Evolutionary conservation across 1,140 invertebrate genomes (phyloP), one percentile per base, ranked within the genome.

Genomic region (Belonocnema kinseyi): DNA sequence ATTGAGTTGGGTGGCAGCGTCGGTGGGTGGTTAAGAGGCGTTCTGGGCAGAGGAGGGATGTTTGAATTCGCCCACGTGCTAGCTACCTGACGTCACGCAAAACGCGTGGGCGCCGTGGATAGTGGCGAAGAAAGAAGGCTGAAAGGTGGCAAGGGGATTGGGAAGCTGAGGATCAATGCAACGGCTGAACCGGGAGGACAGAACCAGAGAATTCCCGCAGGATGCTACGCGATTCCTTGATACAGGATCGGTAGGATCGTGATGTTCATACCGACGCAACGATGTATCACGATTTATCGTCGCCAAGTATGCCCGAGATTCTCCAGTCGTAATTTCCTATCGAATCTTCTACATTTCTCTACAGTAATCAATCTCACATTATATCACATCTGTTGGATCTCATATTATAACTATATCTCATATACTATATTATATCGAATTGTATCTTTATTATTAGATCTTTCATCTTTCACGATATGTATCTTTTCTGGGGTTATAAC

Each of bases 21-120:
- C 76, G 17, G 52, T 54, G 61, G 50, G 6, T 72, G 52, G 66
- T 75, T 75, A 79, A 76, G 76, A 82, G 77, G 81, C 71, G 77
- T 73, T 58, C 76, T 78, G 76, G 72, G 78, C 50, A 77, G 53
- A 50, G 72, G 33, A 73, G 73, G 72, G 80, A 74, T 83, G 87
- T 88, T 88, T 88, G 83, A 86, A 84, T 86, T 89, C 88, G 88
- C 89, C 89, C 87, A 90, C 89, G 88, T 90, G 87, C 82, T 84
- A 79, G 81, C 73, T 80, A 83, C 66, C 75, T 91, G 90, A 89
- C 91, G 90, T 91, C 87, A 89, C 82, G 78, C 51, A 52, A 72
- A 84, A 88, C 77, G 82, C 83, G 89, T 88, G 85, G 88, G 89
- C 80, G 86, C 83, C 26, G 51, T 51, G 54, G 66, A 71, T 78